phyloP scores from a whole-genome alignment of 2,888 invertebrate genomes.

The Tenodera sinensis region DNA sequence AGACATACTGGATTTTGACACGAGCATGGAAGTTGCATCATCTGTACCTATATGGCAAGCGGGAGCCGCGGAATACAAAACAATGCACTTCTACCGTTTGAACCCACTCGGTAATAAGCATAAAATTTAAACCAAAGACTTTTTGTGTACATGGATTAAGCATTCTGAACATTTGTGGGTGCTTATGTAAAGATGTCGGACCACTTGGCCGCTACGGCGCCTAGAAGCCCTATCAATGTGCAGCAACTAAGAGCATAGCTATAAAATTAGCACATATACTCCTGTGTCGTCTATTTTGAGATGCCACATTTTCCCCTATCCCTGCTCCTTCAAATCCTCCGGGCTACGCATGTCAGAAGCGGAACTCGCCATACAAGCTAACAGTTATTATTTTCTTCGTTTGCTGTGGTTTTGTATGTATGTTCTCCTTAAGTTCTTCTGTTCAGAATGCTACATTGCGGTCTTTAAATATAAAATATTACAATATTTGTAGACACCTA shows the following conservation, averaged over 20 bases:
- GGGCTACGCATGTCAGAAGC: not conserved
- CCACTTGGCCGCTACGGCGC: not conserved
- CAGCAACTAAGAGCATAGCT: not conserved
- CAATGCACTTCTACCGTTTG: too few relatives aligned
- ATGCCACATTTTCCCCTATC: not conserved
- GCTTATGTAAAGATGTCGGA: too few relatives aligned
- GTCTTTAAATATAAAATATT: too few relatives aligned
- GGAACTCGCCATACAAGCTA: not conserved
- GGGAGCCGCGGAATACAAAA: too few relatives aligned
- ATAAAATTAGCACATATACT: not conserved
- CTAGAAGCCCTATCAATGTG: not conserved
- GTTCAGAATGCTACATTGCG: too few relatives aligned
- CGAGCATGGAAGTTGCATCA: not conserved
- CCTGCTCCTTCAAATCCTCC: not conserved
- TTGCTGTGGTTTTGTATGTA: too few relatives aligned
- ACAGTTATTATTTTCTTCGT: not conserved
- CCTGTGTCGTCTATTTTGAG: not conserved
- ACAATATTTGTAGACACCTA: too few relatives aligned
- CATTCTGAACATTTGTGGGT: not conserved
- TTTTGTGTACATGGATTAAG: too few relatives aligned
- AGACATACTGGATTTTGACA: not conserved
- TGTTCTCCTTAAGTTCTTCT: too few relatives aligned
- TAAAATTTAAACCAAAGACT: too few relatives aligned
- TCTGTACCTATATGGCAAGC: too few relatives aligned
- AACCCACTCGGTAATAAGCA: too few relatives aligned